Evolutionary conservation across 2,113 vertebrate species (phyloP).

Genomic region (Spea bombifrons): DNA sequence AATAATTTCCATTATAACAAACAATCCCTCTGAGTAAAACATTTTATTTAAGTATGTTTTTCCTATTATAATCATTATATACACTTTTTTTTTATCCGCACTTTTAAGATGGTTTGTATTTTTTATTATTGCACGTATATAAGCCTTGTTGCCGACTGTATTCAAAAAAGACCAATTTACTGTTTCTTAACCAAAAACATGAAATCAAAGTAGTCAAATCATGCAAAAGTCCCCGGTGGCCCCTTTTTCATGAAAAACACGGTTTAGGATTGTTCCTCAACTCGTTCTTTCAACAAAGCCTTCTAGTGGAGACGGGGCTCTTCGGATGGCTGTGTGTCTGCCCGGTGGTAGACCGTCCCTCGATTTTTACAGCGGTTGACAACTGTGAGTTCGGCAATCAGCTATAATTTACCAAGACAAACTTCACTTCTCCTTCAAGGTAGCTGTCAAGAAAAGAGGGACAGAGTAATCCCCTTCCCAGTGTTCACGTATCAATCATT

Average conservation of each 20-base stretch:
- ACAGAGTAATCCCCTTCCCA: no score
- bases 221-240: neutral
- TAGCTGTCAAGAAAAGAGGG: no score
- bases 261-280: no score
- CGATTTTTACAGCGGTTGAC: no score
- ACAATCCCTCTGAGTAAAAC: neutral
- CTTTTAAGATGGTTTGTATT: neutral
- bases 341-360: no score
- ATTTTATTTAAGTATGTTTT: neutral
- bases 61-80: neutral
- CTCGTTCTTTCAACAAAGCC: neutral
- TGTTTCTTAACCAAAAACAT: slow-evolving; percentile 13
- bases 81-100: neutral
- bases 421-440: no score
- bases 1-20: slow-evolving; percentile 7
- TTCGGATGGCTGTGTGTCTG: no score
- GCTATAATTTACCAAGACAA: no score
- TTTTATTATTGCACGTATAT: neutral
- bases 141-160: neutral
- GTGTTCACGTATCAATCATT: no score
- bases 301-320: neutral
- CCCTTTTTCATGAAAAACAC: no score
- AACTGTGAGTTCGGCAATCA: no score
- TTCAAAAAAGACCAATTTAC: slow-evolving; percentile 19
- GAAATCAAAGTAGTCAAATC: slow-evolving; percentile 31